Evolutionary conservation across 2,797 vertebrate genomes (phyloP).

Genomic region (Sebastes hubbsi): DNA sequence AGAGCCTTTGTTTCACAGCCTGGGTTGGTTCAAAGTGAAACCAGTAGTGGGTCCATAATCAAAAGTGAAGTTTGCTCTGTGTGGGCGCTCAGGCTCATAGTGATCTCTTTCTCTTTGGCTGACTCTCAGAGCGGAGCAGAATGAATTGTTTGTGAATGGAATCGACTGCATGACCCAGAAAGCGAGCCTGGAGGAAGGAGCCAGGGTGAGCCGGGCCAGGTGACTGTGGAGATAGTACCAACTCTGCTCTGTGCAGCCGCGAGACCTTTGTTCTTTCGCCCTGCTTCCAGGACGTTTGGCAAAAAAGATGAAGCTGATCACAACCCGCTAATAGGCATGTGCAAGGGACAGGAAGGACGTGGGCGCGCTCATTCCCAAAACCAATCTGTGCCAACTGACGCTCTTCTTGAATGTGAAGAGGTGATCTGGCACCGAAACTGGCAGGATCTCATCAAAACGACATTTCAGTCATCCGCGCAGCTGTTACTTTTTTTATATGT

Average conservation of each 20-base stretch:
- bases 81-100: constrained; percentile 49
- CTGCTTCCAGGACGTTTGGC: background rate
- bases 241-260: background rate
- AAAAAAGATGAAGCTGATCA: constrained; percentile 9
- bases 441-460: constrained; percentile 37
- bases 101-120: constrained; percentile 46
- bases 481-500: constrained; percentile 50
- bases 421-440: constrained; percentile 40
- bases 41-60: constrained; percentile 56
- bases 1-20: constrained; percentile 33
- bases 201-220: constrained; percentile 12
- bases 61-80: constrained; percentile 67
- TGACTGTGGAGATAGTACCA: constrained; percentile 1
- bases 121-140: constrained; percentile 54
- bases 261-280: background rate
- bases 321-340: background rate
- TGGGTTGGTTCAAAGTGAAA: constrained; percentile 57
- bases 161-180: constrained; percentile 69
- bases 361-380: background rate
- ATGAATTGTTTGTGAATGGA: constrained; percentile 53
- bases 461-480: constrained; percentile 52
- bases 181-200: constrained; percentile 38
- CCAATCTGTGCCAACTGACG: constrained; percentile 8
- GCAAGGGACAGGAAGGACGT: constrained; percentile 23
- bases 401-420: constrained; percentile 39